Conservation (phyloP, 2,113 vertebrate genomes). For the Eira barbara region DNA sequence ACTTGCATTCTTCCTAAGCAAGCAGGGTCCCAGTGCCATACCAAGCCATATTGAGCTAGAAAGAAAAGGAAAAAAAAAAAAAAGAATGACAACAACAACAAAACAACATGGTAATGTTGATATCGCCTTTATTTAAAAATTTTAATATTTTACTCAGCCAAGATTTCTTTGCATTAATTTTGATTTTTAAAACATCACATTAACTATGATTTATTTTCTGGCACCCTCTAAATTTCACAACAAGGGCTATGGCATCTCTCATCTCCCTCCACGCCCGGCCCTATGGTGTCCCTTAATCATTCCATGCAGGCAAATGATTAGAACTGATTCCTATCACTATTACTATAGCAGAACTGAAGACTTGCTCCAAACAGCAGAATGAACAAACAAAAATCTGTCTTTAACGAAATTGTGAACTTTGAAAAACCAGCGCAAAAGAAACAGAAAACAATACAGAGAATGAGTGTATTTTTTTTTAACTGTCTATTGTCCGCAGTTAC, state of each 20-base stretch:
- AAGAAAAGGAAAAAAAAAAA: background rate
- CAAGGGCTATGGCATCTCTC: background rate
- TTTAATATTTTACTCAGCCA: background rate
- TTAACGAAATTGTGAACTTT: background rate
- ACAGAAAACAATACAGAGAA: background rate
- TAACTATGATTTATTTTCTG: background rate
- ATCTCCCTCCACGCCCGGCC: background rate
- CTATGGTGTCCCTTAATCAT: background rate
- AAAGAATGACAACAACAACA: no score
- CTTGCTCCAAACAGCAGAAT: background rate
- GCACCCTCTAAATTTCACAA: background rate
- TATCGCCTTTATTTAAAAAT: background rate
- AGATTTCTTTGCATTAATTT: background rate
- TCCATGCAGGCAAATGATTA: background rate
- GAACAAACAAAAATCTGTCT: background rate
- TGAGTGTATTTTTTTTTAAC: background rate
- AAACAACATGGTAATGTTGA: background rate
- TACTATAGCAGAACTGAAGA: background rate
- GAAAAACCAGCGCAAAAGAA: background rate
- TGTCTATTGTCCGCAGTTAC: background rate
- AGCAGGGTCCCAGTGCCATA: background rate
- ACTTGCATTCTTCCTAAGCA: background rate
- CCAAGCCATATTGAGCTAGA: background rate
- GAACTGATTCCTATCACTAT: background rate
- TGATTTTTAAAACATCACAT: background rate